Evolutionary conservation across 1,140 invertebrate species (phyloP).

Genomic region (Copidosoma floridanum): DNA sequence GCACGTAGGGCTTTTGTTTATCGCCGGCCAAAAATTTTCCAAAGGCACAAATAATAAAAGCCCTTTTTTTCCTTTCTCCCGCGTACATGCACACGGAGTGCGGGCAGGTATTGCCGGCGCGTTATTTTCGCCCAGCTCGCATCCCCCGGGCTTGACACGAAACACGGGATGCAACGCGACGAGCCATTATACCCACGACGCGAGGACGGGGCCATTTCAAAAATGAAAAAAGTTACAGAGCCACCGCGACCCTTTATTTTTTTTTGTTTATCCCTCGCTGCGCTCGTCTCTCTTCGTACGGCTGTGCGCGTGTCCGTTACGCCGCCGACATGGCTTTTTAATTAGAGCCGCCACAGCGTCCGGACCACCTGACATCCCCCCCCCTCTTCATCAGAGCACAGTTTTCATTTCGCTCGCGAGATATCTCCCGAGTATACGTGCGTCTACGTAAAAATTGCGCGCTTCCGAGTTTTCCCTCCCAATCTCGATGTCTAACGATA

Average conservation of each 20-base stretch:
- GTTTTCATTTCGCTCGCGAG: conserved; percentile 51
- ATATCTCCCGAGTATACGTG: too few species aligned
- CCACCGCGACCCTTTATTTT: background rate
- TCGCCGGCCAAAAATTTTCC: conserved; percentile 16
- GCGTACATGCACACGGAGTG: background rate
- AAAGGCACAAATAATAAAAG: conserved; percentile 16
- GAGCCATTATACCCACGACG: conserved; percentile 49
- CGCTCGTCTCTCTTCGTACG: background rate
- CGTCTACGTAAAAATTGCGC: too few species aligned
- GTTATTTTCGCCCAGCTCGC: conserved; percentile 26
- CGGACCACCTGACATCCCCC: conserved; percentile 53
- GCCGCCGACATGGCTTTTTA: conserved; percentile 56
- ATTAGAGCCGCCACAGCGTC: conserved; percentile 51
- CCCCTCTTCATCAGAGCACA: conserved; percentile 55
- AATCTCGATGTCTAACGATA: too few species aligned
- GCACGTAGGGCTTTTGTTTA: conserved; percentile 25
- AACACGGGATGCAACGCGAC: conserved; percentile 23
- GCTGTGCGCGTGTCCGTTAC: conserved; percentile 27
- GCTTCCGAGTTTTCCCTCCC: too few species aligned
- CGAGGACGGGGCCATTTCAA: conserved; percentile 51
- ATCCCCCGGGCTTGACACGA: background rate
- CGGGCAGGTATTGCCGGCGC: conserved; percentile 2
- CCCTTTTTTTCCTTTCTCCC: too few species aligned
- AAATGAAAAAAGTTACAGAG: conserved; percentile 46
- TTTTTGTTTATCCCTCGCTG: background rate